Percentiles rank a stretch among this genome's conserved stretches.
Conservation (phyloP, 2,888 invertebrate genomes). For the Allacma fusca region DNA sequence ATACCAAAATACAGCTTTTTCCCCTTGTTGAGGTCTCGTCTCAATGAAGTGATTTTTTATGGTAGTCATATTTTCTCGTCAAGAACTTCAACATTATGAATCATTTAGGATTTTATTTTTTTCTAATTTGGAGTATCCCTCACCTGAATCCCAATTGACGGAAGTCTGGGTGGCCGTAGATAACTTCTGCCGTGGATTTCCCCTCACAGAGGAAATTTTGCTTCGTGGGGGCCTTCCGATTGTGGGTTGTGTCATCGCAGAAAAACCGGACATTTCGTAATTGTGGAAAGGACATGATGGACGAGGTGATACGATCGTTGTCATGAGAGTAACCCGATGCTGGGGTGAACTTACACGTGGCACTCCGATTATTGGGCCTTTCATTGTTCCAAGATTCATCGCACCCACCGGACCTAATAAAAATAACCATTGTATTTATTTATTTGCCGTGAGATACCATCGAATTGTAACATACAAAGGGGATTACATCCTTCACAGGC, state of each 20-base stretch:
- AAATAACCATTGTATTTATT: conserved; percentile 44
- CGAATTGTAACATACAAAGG: background rate
- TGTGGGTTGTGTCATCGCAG: conserved; percentile 72
- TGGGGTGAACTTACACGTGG: conserved; percentile 53
- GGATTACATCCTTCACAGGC: background rate
- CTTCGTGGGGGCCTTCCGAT: conserved; percentile 72
- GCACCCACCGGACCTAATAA: conserved; percentile 60
- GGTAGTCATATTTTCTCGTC: no score
- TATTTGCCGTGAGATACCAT: background rate
- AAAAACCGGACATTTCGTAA: conserved; percentile 67
- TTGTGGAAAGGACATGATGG: conserved; percentile 61
- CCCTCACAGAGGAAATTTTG: conserved; percentile 73
- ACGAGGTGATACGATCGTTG: conserved; percentile 59
- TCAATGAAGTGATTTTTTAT: no score
- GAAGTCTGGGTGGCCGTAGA: conserved; percentile 69
- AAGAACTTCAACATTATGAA: no score
- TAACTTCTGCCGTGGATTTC: conserved; percentile 70
- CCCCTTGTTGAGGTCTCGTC: no score
- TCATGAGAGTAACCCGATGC: conserved; percentile 49
- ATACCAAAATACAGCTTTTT: no score
- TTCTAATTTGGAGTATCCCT: no score
- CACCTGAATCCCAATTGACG: conserved; percentile 54
- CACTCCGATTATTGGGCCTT: conserved; percentile 32
- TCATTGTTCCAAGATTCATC: conserved; percentile 53
- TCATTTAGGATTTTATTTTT: no score